Evolutionary conservation across 1,140 invertebrate genomes (phyloP).

Genomic region (Drosophila subobscura): DNA sequence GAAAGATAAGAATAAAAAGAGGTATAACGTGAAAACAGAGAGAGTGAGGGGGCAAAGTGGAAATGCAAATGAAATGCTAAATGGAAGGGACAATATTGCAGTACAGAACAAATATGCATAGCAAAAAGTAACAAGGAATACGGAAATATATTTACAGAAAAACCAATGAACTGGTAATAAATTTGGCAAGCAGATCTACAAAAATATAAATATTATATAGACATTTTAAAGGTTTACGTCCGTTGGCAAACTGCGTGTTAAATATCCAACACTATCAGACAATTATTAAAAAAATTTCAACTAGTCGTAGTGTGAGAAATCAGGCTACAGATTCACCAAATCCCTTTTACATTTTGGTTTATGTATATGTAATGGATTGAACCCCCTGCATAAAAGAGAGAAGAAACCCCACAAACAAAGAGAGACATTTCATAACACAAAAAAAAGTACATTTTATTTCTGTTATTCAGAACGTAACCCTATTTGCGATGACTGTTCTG

Average conservation of each 20-base stretch:
- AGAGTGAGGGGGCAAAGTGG: background rate
- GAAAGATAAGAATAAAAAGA: background rate
- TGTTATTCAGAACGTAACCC: conserved; percentile 72
- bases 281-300: too few species aligned
- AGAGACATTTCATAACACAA: conserved; percentile 1
- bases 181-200: too few species aligned
- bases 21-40: conserved; percentile 2
- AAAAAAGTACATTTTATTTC: conserved; percentile 36
- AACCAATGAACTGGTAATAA: background rate
- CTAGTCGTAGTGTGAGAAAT: too few species aligned
- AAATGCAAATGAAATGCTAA: conserved; percentile 21
- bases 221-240: too few species aligned
- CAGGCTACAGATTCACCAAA: too few species aligned
- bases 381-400: conserved; percentile 1
- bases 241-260: too few species aligned
- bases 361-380: too few species aligned
- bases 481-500: conserved; percentile 47
- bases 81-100: conserved; percentile 1
- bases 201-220: too few species aligned
- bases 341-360: too few species aligned
- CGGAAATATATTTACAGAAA: background rate
- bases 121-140: background rate
- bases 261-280: too few species aligned
- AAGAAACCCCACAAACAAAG: background rate
- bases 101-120: background rate